These are phyloP conservation scores for Addax nasomaculatus DNA, from an alignment of 2,113 vertebrate species.

Conservation along the genomic window DNA sequence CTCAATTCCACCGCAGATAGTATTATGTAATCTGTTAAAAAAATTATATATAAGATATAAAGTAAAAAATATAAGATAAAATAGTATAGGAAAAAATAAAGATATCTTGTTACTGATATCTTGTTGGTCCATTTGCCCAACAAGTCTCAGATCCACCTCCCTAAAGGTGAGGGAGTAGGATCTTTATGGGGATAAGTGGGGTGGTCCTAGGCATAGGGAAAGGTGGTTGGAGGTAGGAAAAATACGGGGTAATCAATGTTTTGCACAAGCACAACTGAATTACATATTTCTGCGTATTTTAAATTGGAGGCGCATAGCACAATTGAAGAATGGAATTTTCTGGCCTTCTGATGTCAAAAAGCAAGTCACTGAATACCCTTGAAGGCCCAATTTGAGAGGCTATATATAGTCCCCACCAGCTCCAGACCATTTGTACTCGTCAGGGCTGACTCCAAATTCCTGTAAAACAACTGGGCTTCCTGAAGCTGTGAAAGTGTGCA, in stretches of 20 bases:
- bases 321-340: neutral
- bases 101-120: neutral
- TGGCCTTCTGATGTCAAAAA: neutral
- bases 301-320: neutral
- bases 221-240: neutral
- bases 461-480: neutral
- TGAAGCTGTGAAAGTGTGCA: neutral
- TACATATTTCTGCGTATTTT: neutral
- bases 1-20: neutral
- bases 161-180: neutral
- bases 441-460: neutral
- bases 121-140: neutral
- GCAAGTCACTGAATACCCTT: neutral
- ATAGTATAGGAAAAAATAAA: neutral
- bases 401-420: neutral
- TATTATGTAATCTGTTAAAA: neutral
- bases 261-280: neutral
- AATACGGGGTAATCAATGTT: neutral
- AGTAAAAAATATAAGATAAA: neutral
- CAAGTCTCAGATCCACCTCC: neutral
- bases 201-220: neutral
- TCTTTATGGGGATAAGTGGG: neutral
- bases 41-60: neutral
- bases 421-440: accelerated
- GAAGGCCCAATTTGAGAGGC: neutral